Evolutionary conservation across 2,888 invertebrate genomes (phyloP).

Genomic region (Tethea ocularis): DNA sequence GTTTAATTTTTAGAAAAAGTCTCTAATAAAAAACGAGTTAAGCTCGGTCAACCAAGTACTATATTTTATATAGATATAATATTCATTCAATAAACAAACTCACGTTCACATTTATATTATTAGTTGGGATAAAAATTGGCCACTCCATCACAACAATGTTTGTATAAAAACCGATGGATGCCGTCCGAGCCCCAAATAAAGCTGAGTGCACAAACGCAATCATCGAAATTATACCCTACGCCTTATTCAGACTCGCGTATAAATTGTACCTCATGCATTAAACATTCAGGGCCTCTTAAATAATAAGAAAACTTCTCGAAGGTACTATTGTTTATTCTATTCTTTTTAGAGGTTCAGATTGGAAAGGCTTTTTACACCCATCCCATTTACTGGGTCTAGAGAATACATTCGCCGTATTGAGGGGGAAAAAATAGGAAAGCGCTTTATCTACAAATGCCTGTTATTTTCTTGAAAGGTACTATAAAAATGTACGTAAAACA

Average conservation of each 20-base stretch:
- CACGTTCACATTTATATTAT: too few relatives aligned
- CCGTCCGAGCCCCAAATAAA: slow-evolving; percentile 34
- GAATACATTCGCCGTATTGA: slow-evolving; percentile 68
- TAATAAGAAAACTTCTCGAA: slow-evolving; percentile 74
- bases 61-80: too few relatives aligned
- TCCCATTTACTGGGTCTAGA: slow-evolving; percentile 65
- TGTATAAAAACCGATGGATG: slow-evolving; percentile 28
- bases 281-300: slow-evolving; percentile 75
- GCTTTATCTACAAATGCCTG: slow-evolving; percentile 73
- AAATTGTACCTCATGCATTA: slow-evolving; percentile 77
- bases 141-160: slow-evolving; percentile 25
- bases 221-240: slow-evolving; percentile 59
- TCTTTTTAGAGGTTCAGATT: slow-evolving; percentile 76
- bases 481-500: slow-evolving; percentile 71
- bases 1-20: too few relatives aligned
- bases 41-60: too few relatives aligned
- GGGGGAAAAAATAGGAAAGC: slow-evolving; percentile 54
- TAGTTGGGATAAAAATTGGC: too few relatives aligned
- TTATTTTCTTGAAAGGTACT: slow-evolving; percentile 77
- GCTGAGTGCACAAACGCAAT: slow-evolving; percentile 58
- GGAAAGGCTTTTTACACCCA: slow-evolving; percentile 77
- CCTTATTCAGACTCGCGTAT: slow-evolving; percentile 65
- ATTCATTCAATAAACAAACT: too few relatives aligned
- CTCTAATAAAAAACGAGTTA: too few relatives aligned
- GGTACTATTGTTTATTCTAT: slow-evolving; percentile 76